phyloP scores from a whole-genome alignment of 2,797 vertebrate species.

The Hydrocynus forskahlii region DNA sequence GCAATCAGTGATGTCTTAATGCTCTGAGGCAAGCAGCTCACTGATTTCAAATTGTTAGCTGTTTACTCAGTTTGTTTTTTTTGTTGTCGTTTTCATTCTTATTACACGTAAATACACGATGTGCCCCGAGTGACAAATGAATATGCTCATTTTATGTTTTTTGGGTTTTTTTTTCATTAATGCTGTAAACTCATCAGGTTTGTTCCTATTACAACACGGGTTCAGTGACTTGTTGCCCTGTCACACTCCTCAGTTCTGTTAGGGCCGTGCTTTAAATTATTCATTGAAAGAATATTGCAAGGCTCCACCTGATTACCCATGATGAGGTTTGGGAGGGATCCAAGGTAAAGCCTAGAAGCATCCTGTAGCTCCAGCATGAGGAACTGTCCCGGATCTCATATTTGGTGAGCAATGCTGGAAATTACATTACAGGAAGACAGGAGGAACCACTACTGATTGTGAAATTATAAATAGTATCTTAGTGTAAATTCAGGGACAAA shows the following conservation, averaged over 20 bases:
- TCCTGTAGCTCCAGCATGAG: background rate
- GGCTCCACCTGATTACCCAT: background rate
- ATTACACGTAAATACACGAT: background rate
- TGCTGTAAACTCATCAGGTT: background rate
- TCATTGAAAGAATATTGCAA: constrained; percentile 36
- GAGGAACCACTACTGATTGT: background rate
- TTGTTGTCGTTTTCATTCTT: background rate
- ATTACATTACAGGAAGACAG: background rate
- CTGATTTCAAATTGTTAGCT: background rate
- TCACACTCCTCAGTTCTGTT: background rate
- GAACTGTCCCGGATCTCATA: background rate
- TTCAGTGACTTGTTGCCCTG: background rate
- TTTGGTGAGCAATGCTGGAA: background rate
- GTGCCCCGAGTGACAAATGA: background rate
- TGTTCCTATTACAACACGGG: background rate
- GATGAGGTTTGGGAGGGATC: constrained; percentile 18
- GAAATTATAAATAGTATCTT: background rate
- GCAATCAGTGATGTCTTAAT: background rate
- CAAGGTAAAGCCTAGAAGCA: constrained; percentile 4
- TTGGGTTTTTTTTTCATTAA: no score
- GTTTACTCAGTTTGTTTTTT: background rate
- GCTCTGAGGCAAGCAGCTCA: background rate
- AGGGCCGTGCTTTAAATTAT: constrained; percentile 13
- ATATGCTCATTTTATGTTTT: no score
- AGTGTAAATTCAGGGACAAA: no score